A percentile compares a stretch with the other conserved stretches of the same genome.
These are phyloP conservation scores for Orchesellides sinensis DNA, from an alignment of 2,888 invertebrate species.

Conservation along the genomic window DNA sequence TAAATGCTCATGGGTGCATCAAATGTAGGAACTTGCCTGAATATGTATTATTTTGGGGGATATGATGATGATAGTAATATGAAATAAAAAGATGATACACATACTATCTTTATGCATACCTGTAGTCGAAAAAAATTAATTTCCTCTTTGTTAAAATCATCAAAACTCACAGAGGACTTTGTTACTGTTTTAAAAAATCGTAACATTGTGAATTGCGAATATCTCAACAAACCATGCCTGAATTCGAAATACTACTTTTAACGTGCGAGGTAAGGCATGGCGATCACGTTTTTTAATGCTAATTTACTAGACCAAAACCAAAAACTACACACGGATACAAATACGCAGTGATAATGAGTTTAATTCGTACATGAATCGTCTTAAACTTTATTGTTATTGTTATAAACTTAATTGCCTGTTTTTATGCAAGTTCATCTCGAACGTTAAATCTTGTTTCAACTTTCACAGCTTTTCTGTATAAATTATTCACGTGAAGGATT, in stretches of 20 bases:
- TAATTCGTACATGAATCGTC: constrained; percentile 7
- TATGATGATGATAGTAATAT: background rate
- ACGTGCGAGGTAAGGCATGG: no score
- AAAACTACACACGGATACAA: background rate
- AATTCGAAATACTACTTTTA: background rate
- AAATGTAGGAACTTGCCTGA: constrained; percentile 45
- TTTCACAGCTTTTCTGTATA: no score
- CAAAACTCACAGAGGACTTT: background rate
- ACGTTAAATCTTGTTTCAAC: no score
- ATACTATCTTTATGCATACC: background rate
- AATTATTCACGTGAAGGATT: no score
- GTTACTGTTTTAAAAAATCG: constrained; percentile 4
- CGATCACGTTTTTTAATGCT: no score
- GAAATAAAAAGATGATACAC: background rate
- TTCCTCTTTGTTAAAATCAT: constrained; percentile 26
- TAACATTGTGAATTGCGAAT: no score
- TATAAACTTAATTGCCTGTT: background rate
- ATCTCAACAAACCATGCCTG: no score
- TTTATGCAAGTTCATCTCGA: no score
- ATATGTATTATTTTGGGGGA: no score
- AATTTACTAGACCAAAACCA: constrained; percentile 14
- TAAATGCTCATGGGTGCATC: constrained; percentile 60
- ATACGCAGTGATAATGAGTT: background rate
- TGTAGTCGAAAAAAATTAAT: background rate
- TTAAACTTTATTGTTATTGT: constrained; percentile 13